Evolutionary conservation across 2,888 invertebrate species (phyloP).

Genomic region (Lacanobia oleracea): DNA sequence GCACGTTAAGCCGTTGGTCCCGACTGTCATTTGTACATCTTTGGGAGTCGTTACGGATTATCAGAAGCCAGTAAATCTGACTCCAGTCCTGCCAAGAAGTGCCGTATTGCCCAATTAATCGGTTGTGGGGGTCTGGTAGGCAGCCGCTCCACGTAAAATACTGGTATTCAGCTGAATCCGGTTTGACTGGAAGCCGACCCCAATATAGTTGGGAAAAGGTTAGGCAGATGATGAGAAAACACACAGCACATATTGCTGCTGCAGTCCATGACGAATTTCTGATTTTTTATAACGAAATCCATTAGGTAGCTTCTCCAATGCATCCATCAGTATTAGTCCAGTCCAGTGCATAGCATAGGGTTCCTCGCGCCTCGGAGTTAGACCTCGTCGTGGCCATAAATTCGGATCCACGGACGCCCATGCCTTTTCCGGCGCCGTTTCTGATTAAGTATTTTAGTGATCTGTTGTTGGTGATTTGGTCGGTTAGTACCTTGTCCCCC

Average conservation of each 20-base stretch:
- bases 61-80: too few species aligned
- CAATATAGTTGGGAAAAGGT: too few species aligned
- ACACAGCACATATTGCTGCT: neutral
- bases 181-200: too few species aligned
- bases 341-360: neutral
- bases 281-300: neutral
- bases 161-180: too few species aligned
- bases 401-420: neutral
- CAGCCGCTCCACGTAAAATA: too few species aligned
- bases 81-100: too few species aligned
- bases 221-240: too few species aligned
- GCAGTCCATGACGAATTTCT: neutral
- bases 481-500: neutral
- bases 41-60: too few species aligned
- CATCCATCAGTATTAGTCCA: neutral
- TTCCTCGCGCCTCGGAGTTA: neutral
- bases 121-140: too few species aligned
- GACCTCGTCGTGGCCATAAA: neutral
- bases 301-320: neutral
- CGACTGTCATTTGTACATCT: too few species aligned
- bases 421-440: neutral
- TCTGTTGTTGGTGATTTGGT: neutral
- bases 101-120: too few species aligned
- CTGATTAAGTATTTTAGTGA: neutral
- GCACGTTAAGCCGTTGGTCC: too few species aligned